A percentile compares a stretch with the other conserved stretches of the same genome.
Conservation (phyloP, 2,113 vertebrate genomes). For the Erythrolamprus reginae region DNA sequence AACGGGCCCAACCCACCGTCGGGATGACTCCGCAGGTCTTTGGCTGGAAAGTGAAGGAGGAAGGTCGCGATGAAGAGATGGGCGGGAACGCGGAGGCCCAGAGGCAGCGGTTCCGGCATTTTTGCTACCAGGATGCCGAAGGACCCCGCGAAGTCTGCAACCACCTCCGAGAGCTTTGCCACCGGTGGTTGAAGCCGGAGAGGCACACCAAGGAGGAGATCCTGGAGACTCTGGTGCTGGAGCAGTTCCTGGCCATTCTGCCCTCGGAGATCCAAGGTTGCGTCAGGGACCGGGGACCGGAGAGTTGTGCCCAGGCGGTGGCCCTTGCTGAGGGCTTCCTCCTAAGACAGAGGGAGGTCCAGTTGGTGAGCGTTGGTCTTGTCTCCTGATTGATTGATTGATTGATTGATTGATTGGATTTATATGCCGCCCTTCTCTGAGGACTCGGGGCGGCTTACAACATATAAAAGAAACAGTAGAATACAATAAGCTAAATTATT, state of each 20-base stretch:
- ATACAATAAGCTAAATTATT: too few relatives aligned
- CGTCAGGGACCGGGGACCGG: constrained; percentile 27
- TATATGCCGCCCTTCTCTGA: too few relatives aligned
- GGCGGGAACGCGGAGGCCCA: constrained; percentile 16
- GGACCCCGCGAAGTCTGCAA: constrained; percentile 20
- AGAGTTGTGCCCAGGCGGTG: constrained; percentile 46
- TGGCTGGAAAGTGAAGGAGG: constrained; percentile 5
- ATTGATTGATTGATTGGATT: too few relatives aligned
- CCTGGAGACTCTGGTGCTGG: constrained; percentile 45
- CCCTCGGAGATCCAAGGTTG: constrained; percentile 53
- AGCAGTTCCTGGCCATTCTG: constrained; percentile 53
- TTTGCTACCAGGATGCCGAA: constrained; percentile 49
- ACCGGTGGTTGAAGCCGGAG: constrained; percentile 49
- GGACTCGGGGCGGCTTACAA: too few relatives aligned
- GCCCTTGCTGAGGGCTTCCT: constrained; percentile 41
- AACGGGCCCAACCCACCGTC: background rate
- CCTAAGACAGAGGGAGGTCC: constrained; percentile 28
- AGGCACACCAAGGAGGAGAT: constrained; percentile 51
- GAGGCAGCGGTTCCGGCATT: constrained; percentile 40
- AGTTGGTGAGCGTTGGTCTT: background rate
- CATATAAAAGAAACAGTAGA: too few relatives aligned
- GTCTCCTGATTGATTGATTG: too few relatives aligned
- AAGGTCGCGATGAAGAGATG: background rate
- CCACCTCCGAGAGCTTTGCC: constrained; percentile 54
- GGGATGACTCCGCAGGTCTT: background rate